These are phyloP conservation scores for Caenorhabditis tropicalis DNA, from an alignment of 1,140 invertebrate genomes.

Conservation along the genomic window DNA sequence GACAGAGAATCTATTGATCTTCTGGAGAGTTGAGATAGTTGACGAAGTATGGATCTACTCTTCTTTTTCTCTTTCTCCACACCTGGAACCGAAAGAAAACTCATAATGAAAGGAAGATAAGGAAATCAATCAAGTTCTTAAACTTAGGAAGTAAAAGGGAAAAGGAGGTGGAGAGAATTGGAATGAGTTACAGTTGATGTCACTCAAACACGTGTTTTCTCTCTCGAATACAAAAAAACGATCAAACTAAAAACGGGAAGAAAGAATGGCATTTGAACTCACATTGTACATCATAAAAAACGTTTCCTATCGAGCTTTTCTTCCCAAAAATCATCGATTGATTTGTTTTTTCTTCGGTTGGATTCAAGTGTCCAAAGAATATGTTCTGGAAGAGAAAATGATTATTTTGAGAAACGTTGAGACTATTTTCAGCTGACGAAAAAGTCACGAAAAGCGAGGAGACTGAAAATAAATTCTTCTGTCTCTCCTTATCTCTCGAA, in stretches of 20 bases:
- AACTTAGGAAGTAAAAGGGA: neutral
- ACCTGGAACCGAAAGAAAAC: constrained; percentile 13
- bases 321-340: constrained; percentile 17
- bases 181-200: neutral
- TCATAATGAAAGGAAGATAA: neutral
- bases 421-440: constrained; percentile 15
- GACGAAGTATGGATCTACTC: neutral
- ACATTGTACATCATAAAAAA: constrained; percentile 26
- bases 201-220: constrained; percentile 3
- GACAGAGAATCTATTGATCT: constrained; percentile 4
- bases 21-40: constrained; percentile 8
- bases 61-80: constrained; percentile 26
- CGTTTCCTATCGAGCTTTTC: constrained; percentile 19
- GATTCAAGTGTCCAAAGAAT: neutral
- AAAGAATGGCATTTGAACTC: neutral
- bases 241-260: constrained; percentile 1
- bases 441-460: constrained; percentile 19
- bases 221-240: too few species aligned
- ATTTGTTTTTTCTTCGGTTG: neutral
- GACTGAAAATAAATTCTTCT: constrained; percentile 12
- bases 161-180: neutral
- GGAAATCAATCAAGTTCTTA: neutral
- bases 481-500: neutral
- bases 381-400: neutral
- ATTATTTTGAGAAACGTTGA: neutral